Conservation (phyloP, 2,113 vertebrate genomes). For the Amphilophus citrinellus region DNA sequence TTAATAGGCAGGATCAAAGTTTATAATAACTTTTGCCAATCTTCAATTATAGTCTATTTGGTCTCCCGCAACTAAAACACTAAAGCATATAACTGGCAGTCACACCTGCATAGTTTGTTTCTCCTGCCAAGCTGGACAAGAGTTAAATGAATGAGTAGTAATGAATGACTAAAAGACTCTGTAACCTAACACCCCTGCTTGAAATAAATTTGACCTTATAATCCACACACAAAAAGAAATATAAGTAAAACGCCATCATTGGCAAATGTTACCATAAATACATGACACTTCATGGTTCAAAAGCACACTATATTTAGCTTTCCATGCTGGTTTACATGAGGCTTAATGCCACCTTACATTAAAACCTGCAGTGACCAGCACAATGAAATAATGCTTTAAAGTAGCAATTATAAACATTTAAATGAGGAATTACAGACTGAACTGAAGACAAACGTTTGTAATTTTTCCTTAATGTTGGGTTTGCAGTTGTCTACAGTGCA, state of each 20-base stretch:
- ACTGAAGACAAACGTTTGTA: neutral
- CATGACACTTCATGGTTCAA: slow-evolving; percentile 45
- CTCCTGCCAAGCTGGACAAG: neutral
- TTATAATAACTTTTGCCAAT: slow-evolving; percentile 5
- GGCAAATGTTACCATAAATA: slow-evolving; percentile 59
- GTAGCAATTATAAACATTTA: slow-evolving; percentile 12
- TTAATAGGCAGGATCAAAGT: neutral
- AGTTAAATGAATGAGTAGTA: slow-evolving; percentile 36
- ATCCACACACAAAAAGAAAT: slow-evolving; percentile 36
- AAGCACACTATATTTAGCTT: slow-evolving; percentile 65
- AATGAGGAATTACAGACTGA: slow-evolving; percentile 1
- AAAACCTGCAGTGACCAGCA: slow-evolving; percentile 31
- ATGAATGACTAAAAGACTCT: slow-evolving; percentile 20
- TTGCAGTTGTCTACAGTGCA: slow-evolving; percentile 21
- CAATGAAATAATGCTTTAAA: slow-evolving; percentile 10
- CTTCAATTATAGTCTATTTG: slow-evolving; percentile 7
- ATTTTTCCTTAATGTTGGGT: neutral
- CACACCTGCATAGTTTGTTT: neutral
- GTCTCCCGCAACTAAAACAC: neutral
- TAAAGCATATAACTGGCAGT: neutral
- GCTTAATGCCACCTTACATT: slow-evolving; percentile 70
- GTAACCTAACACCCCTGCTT: slow-evolving; percentile 39
- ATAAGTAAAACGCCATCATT: slow-evolving; percentile 47
- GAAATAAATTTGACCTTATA: slow-evolving; percentile 55
- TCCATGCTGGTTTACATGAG: slow-evolving; percentile 33